phyloP scores from a whole-genome alignment of 1,140 invertebrate genomes.

The Matsumurasca onukii region DNA sequence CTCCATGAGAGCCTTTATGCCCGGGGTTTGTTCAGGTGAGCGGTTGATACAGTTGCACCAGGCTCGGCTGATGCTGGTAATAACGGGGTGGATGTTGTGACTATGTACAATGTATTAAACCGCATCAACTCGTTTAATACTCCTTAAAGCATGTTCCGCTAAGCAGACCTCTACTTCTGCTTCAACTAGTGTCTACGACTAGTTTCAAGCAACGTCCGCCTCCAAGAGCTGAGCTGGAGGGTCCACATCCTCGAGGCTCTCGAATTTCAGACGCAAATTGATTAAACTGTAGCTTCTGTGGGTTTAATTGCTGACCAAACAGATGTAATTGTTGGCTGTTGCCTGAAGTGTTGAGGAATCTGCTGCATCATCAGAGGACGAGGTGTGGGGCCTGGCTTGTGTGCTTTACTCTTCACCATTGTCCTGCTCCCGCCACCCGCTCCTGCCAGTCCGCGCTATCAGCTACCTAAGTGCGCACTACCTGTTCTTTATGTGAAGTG shows the following conservation, averaged over 20 bases:
- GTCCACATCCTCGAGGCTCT: not conserved
- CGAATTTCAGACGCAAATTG: not conserved
- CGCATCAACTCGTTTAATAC: no score
- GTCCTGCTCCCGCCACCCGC: no score
- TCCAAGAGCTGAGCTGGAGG: not conserved
- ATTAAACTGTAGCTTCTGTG: not conserved
- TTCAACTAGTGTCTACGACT: not conserved
- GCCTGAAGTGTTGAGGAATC: not conserved
- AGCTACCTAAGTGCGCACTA: no score
- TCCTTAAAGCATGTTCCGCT: no score
- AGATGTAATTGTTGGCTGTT: not conserved
- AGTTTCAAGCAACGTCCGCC: not conserved
- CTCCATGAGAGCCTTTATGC: no score
- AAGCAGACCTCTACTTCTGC: not conserved
- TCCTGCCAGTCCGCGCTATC: no score
- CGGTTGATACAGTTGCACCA: no score
- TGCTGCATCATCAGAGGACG: not conserved
- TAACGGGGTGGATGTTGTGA: no score
- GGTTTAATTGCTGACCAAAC: not conserved
- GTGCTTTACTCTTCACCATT: not conserved
- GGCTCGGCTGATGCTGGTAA: no score
- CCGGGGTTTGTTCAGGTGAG: no score
- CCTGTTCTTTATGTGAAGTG: no score
- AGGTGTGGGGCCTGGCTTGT: not conserved
- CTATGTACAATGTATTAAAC: no score